These are phyloP conservation scores for Cataglyphis altisquamis DNA, from an alignment of 2,888 invertebrate species.

Conservation along the genomic window DNA sequence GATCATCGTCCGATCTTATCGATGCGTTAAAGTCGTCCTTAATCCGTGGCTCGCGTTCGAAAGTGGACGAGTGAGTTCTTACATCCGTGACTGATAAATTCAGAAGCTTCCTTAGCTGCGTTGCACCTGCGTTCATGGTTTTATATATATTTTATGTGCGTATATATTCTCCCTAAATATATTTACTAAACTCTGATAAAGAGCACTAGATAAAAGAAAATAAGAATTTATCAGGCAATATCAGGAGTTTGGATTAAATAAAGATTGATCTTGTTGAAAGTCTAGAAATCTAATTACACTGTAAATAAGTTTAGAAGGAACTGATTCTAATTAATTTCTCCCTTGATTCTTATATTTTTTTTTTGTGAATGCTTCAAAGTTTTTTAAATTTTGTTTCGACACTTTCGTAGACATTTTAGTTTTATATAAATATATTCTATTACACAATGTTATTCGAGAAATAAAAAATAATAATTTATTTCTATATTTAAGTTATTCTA, in stretches of 20 bases:
- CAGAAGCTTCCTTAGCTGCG: conserved; percentile 14
- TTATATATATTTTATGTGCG: neutral
- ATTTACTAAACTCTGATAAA: neutral
- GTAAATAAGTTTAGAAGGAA: neutral
- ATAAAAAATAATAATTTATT: conserved; percentile 7
- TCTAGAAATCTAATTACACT: neutral
- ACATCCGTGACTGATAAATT: neutral
- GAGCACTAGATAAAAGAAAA: neutral
- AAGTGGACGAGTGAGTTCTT: neutral
- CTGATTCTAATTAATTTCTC: neutral
- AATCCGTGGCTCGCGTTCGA: neutral
- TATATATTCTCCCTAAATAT: neutral
- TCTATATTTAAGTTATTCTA: neutral
- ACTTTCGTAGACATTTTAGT: neutral
- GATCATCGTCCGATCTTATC: conserved; percentile 22
- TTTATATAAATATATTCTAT: neutral
- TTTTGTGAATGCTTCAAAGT: neutral
- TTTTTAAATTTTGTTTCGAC: neutral
- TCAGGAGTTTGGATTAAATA: neutral
- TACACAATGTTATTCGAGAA: neutral
- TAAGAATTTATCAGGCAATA: neutral
- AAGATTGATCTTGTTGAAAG: neutral
- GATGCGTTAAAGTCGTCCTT: neutral
- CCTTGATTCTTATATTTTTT: neutral
- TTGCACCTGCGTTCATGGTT: conserved; percentile 41